Percentiles rank a stretch among this genome's conserved stretches.
Evolutionary conservation across 2,797 vertebrate species (phyloP).

Genomic region (Borostomias antarcticus): DNA sequence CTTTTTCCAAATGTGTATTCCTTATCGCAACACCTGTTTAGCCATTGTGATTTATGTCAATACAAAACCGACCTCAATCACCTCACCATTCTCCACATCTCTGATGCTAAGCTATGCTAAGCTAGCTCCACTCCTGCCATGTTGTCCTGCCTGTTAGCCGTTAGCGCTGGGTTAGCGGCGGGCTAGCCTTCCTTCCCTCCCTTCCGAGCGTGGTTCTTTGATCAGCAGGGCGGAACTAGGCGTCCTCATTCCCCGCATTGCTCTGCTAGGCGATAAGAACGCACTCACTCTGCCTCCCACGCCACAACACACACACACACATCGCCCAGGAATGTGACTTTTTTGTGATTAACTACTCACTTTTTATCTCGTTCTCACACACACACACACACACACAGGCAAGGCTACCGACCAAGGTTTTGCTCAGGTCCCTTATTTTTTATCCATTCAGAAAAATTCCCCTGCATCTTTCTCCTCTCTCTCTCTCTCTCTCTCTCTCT

Average conservation of each 20-base stretch:
- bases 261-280: constrained; percentile 66
- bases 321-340: constrained; percentile 68
- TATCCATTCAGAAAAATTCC: constrained; percentile 59
- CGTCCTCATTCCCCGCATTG: constrained; percentile 73
- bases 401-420: constrained; percentile 35
- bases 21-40: no score
- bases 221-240: constrained; percentile 61
- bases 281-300: constrained; percentile 65
- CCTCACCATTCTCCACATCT: no score
- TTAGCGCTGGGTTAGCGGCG: background rate
- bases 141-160: background rate
- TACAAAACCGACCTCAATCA: no score
- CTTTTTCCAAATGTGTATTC: no score
- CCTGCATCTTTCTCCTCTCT: constrained; percentile 13
- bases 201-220: constrained; percentile 51
- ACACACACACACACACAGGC: constrained; percentile 12
- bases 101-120: no score
- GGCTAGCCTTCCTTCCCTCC: no score
- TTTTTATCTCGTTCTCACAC: no score
- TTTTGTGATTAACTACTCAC: constrained; percentile 65
- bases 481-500: background rate
- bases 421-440: constrained; percentile 34
- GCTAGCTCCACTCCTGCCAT: background rate
- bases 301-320: constrained; percentile 20
- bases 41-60: no score